phyloP scores from a whole-genome alignment of 1,140 invertebrate genomes.

The Chrysoperla carnea region DNA sequence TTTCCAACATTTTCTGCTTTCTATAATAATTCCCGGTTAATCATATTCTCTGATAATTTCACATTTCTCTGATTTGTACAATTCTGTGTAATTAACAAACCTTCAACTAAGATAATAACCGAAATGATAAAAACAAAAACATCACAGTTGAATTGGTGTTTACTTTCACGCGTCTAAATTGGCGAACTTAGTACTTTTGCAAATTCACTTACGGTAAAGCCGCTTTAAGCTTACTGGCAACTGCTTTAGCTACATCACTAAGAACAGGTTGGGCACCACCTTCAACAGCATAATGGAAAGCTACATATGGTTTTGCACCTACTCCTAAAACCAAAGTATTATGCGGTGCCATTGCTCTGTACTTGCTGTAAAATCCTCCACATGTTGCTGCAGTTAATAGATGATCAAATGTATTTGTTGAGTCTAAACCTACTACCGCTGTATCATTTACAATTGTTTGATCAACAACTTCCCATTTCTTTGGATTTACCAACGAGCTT shows the following conservation, averaged over 20 bases:
- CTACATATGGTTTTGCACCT: slow-evolving; percentile 70
- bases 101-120: too few species aligned
- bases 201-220: slow-evolving; percentile 54
- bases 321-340: slow-evolving; percentile 59
- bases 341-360: slow-evolving; percentile 55
- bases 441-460: slow-evolving; percentile 61
- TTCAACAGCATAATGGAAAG: slow-evolving; percentile 80
- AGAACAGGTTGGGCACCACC: slow-evolving; percentile 52
- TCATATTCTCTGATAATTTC: too few species aligned
- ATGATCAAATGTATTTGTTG: slow-evolving; percentile 72
- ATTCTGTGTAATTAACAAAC: too few species aligned
- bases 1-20: too few species aligned
- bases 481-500: slow-evolving; percentile 39
- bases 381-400: slow-evolving; percentile 61
- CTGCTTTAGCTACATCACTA: slow-evolving; percentile 73
- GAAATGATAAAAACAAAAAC: too few species aligned
- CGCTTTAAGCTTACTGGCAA: slow-evolving; percentile 74
- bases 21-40: too few species aligned
- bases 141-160: too few species aligned
- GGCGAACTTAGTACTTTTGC: not conserved
- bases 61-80: too few species aligned
- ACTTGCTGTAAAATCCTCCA: slow-evolving; percentile 56
- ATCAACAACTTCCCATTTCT: slow-evolving; percentile 73
- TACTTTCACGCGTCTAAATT: not conserved
- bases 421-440: slow-evolving; percentile 55